Percentiles rank a stretch among this genome's conserved stretches.
phyloP scores from a whole-genome alignment of 2,888 invertebrate genomes.

The Gryllus longicercus region DNA sequence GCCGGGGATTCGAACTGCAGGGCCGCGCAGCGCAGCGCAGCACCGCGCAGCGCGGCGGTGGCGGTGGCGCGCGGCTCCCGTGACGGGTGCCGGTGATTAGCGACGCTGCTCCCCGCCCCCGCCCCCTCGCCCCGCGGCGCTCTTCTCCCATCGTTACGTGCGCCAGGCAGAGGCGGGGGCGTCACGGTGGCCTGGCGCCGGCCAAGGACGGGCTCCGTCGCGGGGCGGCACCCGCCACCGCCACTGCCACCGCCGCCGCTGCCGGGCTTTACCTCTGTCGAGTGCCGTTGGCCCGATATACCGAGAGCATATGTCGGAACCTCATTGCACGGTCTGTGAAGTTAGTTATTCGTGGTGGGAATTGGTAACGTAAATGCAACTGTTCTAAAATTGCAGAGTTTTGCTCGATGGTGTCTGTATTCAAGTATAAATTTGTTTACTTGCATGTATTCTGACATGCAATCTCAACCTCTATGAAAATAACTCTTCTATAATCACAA shows the following conservation, averaged over 20 bases:
- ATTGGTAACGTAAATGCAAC: too few relatives aligned
- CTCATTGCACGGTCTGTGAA: too few relatives aligned
- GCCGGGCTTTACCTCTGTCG: not conserved
- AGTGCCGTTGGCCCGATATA: not conserved
- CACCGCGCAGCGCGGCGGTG: not conserved
- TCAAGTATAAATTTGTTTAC: too few relatives aligned
- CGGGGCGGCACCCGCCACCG: not conserved
- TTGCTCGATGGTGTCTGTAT: too few relatives aligned
- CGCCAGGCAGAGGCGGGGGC: not conserved
- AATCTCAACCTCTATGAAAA: too few relatives aligned
- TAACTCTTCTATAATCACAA: too few relatives aligned
- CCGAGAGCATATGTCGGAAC: too few relatives aligned
- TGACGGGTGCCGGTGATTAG: not conserved
- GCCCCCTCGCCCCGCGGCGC: not conserved
- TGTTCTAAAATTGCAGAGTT: too few relatives aligned
- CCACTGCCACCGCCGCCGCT: not conserved
- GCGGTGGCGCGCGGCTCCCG: not conserved
- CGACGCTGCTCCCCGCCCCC: not conserved
- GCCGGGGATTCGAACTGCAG: too few relatives aligned
- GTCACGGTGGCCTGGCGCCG: not conserved
- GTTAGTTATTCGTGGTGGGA: too few relatives aligned
- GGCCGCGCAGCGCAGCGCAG: not conserved
- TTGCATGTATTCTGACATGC: too few relatives aligned
- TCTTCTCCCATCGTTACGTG: not conserved
- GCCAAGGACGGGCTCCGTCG: not conserved